Evolutionary conservation across 2,113 vertebrate genomes (phyloP).

Genomic region (Apteryx mantelli): DNA sequence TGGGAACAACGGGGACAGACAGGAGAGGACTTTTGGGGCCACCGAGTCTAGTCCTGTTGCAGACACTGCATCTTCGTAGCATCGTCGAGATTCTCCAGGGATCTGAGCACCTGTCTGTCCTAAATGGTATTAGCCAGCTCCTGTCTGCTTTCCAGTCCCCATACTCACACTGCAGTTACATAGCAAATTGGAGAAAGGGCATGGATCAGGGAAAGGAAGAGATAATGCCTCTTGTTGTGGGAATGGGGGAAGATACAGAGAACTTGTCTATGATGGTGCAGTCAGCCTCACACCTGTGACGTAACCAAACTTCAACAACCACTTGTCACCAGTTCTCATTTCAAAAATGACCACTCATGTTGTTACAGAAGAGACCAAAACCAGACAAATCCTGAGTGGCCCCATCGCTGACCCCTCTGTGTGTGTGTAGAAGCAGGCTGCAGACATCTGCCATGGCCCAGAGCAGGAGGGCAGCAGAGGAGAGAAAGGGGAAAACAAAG

Average conservation of each 20-base stretch:
- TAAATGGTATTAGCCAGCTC: not conserved
- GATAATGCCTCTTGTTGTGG: not conserved
- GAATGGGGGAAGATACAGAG: not conserved
- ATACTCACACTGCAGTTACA: not conserved
- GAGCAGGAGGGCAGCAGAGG: fast-evolving
- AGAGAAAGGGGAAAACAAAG: not conserved
- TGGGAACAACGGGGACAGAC: not conserved
- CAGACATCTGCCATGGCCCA: not conserved
- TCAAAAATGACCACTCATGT: not conserved
- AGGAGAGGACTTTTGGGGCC: not conserved
- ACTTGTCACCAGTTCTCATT: not conserved
- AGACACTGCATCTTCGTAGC: not conserved
- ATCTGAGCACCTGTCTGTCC: not conserved
- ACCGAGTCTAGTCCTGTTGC: not conserved
- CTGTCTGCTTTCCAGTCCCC: not conserved
- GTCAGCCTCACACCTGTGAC: not conserved
- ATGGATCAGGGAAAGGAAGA: not conserved
- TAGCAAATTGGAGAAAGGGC: not conserved
- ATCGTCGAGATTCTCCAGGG: not conserved
- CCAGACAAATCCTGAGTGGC: not conserved
- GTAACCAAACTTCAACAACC: not conserved
- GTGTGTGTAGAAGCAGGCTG: not conserved
- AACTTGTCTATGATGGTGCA: not conserved
- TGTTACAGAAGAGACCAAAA: not conserved
- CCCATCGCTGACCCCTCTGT: not conserved